These are phyloP conservation scores for Bradypus variegatus DNA, from an alignment of 2,797 vertebrate species.

Conservation along the genomic window DNA sequence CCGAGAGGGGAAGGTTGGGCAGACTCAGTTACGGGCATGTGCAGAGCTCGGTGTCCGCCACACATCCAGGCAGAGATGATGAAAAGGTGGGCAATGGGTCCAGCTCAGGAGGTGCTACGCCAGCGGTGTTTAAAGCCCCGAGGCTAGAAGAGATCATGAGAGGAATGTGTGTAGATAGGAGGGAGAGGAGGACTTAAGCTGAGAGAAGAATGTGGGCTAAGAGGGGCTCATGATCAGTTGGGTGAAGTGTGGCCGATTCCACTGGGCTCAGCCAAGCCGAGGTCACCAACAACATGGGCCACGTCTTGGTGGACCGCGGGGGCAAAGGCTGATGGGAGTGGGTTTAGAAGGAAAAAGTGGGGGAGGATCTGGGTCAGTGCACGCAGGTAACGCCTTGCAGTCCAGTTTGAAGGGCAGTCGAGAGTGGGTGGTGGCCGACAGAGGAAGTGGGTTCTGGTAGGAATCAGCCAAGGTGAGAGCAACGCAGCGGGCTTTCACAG, in stretches of 20 bases:
- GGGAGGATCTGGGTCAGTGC: too few relatives aligned
- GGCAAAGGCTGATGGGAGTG: neutral
- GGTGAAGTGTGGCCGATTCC: neutral
- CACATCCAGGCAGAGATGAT: neutral
- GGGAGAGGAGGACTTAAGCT: too few relatives aligned
- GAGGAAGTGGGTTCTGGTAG: neutral
- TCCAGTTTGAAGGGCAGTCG: too few relatives aligned
- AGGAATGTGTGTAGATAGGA: neutral
- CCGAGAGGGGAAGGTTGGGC: neutral
- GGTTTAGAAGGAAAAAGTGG: too few relatives aligned
- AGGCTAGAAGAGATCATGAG: fast-evolving
- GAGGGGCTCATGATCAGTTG: neutral
- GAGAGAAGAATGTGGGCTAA: neutral
- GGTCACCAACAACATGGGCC: neutral
- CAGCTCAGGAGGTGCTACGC: neutral
- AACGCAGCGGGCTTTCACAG: neutral
- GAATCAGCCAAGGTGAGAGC: neutral
- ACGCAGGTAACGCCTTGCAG: neutral
- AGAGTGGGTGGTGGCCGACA: neutral
- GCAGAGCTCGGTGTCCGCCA: neutral
- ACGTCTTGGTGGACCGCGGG: too few relatives aligned
- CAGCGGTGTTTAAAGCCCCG: neutral
- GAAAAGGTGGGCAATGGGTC: too few relatives aligned
- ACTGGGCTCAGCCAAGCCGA: fast-evolving
- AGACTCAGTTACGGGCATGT: neutral